Base-by-base conservation (phyloP, 1,140 invertebrate species). In the Drosophila sp. region DNA sequence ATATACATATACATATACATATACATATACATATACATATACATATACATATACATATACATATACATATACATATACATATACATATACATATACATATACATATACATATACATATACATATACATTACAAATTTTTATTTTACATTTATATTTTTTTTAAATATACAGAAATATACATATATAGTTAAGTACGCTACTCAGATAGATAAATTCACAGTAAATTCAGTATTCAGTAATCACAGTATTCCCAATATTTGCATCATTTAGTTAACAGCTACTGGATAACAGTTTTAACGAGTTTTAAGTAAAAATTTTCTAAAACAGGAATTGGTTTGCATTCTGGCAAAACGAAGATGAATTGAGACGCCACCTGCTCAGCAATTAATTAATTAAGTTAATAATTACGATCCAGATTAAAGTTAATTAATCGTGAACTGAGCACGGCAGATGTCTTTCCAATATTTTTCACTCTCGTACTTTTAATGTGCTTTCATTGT, bases 151-250 rank as follows among this genome's bases (percentile, higher is more conserved):
- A n/a, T n/a, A n/a, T n/a, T n/a, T n/a, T n/a, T n/a, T n/a, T n/a
- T n/a, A 29, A 29, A 63, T 32, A 50, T 63, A 34, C 29, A 63
- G n/a, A n/a, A n/a, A n/a, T 70, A 51, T 41, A 58, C 54, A 58
- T 62, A 61, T 51, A 69, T 64, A 54, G 70, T 66, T 72, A 66
- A 72, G 70, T 67, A 72, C 53, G 62, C 53, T 66, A 72, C 58
- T 72, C 69, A 66, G 16, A 45, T 67, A 67, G 63, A 27, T 54
- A 67, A 66, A 45, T 59, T 50, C 63, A 72, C 45, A 66, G 54
- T 72, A 72, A 72, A 38, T 59, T n/a, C n/a, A n/a, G n/a, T n/a
- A n/a, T n/a, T n/a, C n/a, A n/a, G n/a, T n/a, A n/a, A n/a, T n/a
- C n/a, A n/a, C n/a, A n/a, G 63, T 66, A 46, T 53, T 65, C 63